Evolutionary conservation across 2,888 invertebrate species (phyloP), one percentile per base, ranked within the genome.

Genomic region (Sinelater perroti): DNA sequence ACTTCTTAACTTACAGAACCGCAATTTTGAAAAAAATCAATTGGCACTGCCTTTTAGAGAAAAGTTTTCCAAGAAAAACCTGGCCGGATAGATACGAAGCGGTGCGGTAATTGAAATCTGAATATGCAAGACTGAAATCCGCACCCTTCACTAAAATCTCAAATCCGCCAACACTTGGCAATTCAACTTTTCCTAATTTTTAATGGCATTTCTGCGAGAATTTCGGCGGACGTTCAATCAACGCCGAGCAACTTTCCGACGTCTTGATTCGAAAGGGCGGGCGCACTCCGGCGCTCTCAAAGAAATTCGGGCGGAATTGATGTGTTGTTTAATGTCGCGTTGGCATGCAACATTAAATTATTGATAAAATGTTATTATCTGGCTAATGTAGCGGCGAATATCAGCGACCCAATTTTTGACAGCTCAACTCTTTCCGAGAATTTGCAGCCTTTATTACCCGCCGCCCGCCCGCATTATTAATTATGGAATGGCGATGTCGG

Each of bases 281-380:
- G 30, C n/a, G n/a, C n/a, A n/a, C n/a, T n/a, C n/a, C n/a, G n/a
- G n/a, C n/a, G n/a, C n/a, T n/a, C n/a, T n/a, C n/a, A n/a, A n/a
- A n/a, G n/a, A n/a, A n/a, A n/a, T n/a, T n/a, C n/a, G 30, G 13
- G 13, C 1, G 1, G n/a, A 30, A 30, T 2, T 30, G 30, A 30
- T 30, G 10, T 30, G 10, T 10, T 3, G n/a, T 36, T 36, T 36
- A 40, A 40, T 40, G 24, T 3, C 14, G 8, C 13, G 21, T 14
- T 10, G 5, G 7, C 40, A 40, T 40, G 40, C 40, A 18, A 24
- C 14, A 14, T 40, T 40, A 40, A 24, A 40, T 40, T 24, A 40
- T 40, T 40, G 40, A 40, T 40, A 38, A 38, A 38, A 21, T 17
- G 24, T 38, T 31, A 31, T 31, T 40, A 40, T 24, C 40, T 24